These are phyloP conservation scores for Girardia tigrina DNA, from an alignment of 2,888 invertebrate genomes.

Conservation along the genomic window DNA sequence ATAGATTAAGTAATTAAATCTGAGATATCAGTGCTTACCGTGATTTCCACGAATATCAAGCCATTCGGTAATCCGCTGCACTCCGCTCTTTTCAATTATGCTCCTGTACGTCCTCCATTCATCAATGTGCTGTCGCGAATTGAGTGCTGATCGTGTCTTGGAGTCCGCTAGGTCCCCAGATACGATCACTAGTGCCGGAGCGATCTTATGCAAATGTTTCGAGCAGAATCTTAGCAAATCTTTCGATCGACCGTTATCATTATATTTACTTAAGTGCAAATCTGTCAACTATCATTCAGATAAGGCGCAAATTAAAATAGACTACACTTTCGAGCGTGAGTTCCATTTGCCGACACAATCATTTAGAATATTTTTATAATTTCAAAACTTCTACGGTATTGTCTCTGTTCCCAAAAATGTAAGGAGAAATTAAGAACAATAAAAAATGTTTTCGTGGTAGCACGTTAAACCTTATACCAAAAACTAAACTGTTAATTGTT, in stretches of 20 bases:
- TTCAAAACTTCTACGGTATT: no score
- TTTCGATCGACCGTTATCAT: background rate
- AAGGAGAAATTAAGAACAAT: no score
- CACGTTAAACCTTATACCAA: no score
- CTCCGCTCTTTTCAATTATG: conserved; percentile 25
- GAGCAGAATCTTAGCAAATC: conserved; percentile 28
- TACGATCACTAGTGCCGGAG: conserved; percentile 24
- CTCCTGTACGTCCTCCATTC: conserved; percentile 30
- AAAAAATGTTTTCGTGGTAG: no score
- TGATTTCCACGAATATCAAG: conserved; percentile 34
- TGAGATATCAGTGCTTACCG: no score
- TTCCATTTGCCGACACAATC: no score
- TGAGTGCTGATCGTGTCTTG: conserved; percentile 14
- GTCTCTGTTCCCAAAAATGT: no score
- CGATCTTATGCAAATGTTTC: background rate
- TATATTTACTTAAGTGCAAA: conserved; percentile 30
- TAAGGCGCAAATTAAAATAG: conserved; percentile 14
- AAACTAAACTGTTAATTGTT: no score
- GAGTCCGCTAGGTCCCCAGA: conserved; percentile 32
- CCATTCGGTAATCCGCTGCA: conserved; percentile 29
- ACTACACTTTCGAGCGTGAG: no score
- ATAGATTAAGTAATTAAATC: no score
- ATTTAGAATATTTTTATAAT: no score
- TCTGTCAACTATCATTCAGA: conserved; percentile 25
- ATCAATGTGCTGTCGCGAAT: conserved; percentile 30